phyloP scores from a whole-genome alignment of 2,888 invertebrate species.

The Cyclophora albipunctata region DNA sequence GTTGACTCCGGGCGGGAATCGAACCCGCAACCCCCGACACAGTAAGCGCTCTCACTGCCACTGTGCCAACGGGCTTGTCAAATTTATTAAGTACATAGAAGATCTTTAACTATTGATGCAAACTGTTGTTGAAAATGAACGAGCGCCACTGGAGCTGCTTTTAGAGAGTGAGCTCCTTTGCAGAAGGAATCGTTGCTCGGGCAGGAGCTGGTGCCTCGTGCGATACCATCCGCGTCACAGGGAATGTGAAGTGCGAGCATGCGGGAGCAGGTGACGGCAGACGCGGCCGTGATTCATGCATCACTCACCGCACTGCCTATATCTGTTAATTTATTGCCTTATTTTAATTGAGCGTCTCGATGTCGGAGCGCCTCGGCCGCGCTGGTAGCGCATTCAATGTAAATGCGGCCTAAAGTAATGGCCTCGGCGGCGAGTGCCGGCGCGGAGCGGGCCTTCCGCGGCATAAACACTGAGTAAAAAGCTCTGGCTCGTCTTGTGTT shows the following conservation, averaged over 20 bases:
- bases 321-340: slow-evolving; percentile 61
- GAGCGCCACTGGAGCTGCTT: background rate
- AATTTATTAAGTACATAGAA: too few relatives aligned
- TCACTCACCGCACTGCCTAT: slow-evolving; percentile 19
- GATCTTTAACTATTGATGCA: too few relatives aligned
- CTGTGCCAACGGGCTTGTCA: too few relatives aligned
- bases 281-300: slow-evolving; percentile 13
- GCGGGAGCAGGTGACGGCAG: slow-evolving; percentile 4
- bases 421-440: slow-evolving; percentile 24
- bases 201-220: slow-evolving; percentile 6
- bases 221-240: too few relatives aligned
- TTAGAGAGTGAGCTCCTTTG: background rate
- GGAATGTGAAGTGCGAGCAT: too few relatives aligned
- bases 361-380: slow-evolving; percentile 24
- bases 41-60: too few relatives aligned
- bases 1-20: too few relatives aligned
- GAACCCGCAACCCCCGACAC: too few relatives aligned
- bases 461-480: slow-evolving; percentile 63
- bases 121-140: background rate
- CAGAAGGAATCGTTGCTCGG: background rate
- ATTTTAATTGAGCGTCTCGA: slow-evolving; percentile 64
- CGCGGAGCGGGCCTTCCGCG: slow-evolving; percentile 6
- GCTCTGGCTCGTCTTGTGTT: slow-evolving; percentile 37
- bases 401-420: slow-evolving; percentile 62
- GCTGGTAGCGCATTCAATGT: slow-evolving; percentile 64